Evolutionary conservation across 2,113 vertebrate genomes (phyloP).

Genomic region (Dendrocopos noguchii): DNA sequence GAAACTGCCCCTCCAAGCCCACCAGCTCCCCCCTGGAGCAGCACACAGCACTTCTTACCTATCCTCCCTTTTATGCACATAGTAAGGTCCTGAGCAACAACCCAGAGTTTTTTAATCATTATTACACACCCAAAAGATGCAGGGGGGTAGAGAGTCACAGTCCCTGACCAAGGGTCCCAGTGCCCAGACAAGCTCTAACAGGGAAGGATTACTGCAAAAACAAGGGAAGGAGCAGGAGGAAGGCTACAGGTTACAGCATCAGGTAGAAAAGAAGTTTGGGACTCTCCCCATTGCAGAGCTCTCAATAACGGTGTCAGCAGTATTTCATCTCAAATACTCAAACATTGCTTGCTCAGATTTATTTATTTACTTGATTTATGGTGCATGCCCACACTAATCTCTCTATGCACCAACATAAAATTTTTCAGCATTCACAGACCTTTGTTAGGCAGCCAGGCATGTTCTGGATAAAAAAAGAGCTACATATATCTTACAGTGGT

Average conservation of each 20-base stretch:
- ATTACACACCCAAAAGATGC: neutral
- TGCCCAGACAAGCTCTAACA: neutral
- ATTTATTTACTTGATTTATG: constrained; percentile 55
- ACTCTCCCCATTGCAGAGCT: neutral
- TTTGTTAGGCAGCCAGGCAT: neutral
- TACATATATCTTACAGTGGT: neutral
- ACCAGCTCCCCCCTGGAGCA: neutral
- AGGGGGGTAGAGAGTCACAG: neutral
- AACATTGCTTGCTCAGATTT: constrained; percentile 43
- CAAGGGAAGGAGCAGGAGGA: neutral
- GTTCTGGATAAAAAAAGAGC: neutral
- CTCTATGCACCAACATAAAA: neutral
- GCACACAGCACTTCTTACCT: neutral
- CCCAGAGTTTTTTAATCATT: neutral
- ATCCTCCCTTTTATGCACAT: neutral
- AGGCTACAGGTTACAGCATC: neutral
- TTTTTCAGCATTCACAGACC: constrained; percentile 14
- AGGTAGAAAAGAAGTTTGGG: neutral
- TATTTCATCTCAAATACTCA: constrained; percentile 45
- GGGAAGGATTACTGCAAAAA: neutral
- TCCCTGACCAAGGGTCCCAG: neutral
- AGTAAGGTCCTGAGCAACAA: neutral
- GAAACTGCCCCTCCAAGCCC: neutral
- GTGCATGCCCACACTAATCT: constrained; percentile 24
- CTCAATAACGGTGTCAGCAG: neutral